A percentile compares a stretch with the other conserved stretches of the same genome.
Conservation (phyloP, 2,888 invertebrate species). For the Pristionchus entomophagus region DNA sequence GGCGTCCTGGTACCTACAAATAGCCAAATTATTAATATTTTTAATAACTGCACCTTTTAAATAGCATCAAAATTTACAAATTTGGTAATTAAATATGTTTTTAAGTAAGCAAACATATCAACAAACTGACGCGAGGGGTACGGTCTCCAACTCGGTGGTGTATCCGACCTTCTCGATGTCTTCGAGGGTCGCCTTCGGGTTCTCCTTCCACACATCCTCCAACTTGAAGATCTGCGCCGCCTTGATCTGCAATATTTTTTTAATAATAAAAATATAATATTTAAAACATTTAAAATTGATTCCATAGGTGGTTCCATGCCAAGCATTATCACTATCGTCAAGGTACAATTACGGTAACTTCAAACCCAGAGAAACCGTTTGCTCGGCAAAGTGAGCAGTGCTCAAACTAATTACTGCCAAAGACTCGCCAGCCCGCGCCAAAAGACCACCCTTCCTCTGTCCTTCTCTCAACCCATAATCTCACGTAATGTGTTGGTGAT, state of each 20-base stretch:
- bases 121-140: constrained; percentile 78
- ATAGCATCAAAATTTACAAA: background rate
- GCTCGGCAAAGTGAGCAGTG: too few species aligned
- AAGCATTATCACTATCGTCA: too few species aligned
- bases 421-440: too few species aligned
- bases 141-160: constrained; percentile 97
- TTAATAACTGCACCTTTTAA: background rate
- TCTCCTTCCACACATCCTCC: constrained; percentile 99
- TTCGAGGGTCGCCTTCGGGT: constrained; percentile 96
- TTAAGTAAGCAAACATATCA: too few species aligned
- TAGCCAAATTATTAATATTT: background rate
- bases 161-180: constrained; percentile 98
- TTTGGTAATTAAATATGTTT: too few species aligned
- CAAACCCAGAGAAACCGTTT: too few species aligned
- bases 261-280: background rate
- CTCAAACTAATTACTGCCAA: too few species aligned
- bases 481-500: too few species aligned
- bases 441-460: too few species aligned
- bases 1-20: constrained; percentile 89
- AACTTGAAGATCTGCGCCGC: constrained; percentile 97
- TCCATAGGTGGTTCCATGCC: too few species aligned
- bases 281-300: background rate
- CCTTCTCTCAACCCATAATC: background rate
- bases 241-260: constrained; percentile 84
- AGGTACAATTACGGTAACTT: too few species aligned